These are phyloP conservation scores for Monochamus saltuarius DNA, from an alignment of 1,140 invertebrate species.

Conservation along the genomic window DNA sequence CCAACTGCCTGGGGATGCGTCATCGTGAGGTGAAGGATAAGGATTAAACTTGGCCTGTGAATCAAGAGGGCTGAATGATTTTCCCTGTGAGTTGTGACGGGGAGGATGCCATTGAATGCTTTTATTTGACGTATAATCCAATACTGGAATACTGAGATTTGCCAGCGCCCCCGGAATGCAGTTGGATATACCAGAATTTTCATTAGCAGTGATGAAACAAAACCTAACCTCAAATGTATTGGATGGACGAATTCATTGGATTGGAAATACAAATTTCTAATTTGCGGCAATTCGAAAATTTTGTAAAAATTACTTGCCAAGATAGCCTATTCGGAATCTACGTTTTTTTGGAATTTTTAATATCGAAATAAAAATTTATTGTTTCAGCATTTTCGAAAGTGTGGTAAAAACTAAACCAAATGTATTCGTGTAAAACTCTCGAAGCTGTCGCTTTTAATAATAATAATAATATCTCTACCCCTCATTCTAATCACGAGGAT, in stretches of 20 bases:
- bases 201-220: neutral
- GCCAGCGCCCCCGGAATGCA: neutral
- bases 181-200: neutral
- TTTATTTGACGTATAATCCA: conserved; percentile 18
- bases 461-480: too few relatives aligned
- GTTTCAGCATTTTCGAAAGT: too few relatives aligned
- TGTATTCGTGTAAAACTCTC: too few relatives aligned
- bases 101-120: conserved; percentile 13
- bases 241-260: neutral
- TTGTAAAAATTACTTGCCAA: too few relatives aligned
- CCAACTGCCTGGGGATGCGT: conserved; percentile 12
- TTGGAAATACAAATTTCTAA: neutral
- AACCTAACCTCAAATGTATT: neutral
- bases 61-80: conserved; percentile 16
- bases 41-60: conserved; percentile 18
- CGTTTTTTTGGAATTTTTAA: too few relatives aligned
- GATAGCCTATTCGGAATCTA: too few relatives aligned
- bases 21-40: conserved; percentile 20
- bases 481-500: too few relatives aligned
- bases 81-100: conserved; percentile 11
- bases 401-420: too few relatives aligned
- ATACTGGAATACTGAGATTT: conserved; percentile 16
- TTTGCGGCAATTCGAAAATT: too few relatives aligned
- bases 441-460: too few relatives aligned
- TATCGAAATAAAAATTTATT: too few relatives aligned